Evolutionary conservation across 2,888 invertebrate species (phyloP).

Genomic region (Clepsis dumicolana): DNA sequence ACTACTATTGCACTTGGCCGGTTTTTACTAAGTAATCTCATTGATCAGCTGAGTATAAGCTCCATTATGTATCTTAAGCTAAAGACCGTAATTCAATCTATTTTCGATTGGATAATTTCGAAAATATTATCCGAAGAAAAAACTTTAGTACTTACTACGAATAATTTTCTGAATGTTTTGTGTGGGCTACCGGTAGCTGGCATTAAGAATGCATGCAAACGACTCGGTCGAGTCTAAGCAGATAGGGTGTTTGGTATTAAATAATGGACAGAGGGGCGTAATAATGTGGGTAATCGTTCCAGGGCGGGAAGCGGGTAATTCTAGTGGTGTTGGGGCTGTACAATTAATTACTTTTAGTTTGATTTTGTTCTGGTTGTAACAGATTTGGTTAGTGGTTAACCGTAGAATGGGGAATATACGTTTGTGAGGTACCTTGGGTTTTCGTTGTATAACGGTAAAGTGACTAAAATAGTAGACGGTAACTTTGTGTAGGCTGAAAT

Average conservation of each 20-base stretch:
- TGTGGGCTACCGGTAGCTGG: neutral
- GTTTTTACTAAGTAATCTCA: no score
- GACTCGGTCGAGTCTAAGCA: conserved; percentile 10
- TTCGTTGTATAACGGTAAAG: no score
- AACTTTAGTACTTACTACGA: neutral
- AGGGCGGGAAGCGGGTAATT: conserved; percentile 10
- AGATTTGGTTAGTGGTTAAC: conserved; percentile 8
- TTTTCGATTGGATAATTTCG: no score
- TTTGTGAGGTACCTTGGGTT: neutral
- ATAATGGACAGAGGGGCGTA: conserved; percentile 26
- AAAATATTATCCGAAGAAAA: neutral
- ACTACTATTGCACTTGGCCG: no score
- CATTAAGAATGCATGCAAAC: conserved; percentile 32
- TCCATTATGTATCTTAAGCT: no score
- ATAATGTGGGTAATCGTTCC: conserved; percentile 34
- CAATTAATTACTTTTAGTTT: conserved; percentile 24
- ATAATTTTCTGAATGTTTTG: neutral
- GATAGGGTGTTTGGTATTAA: conserved; percentile 26
- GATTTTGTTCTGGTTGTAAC: conserved; percentile 13
- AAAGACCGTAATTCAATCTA: no score
- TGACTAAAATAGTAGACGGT: no score
- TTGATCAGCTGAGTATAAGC: no score
- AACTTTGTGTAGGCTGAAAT: no score
- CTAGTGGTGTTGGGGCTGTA: conserved; percentile 7
- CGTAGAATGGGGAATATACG: neutral